These are phyloP conservation scores for Phoxinus phoxinus DNA, from an alignment of 2,113 vertebrate species.

Conservation along the genomic window DNA sequence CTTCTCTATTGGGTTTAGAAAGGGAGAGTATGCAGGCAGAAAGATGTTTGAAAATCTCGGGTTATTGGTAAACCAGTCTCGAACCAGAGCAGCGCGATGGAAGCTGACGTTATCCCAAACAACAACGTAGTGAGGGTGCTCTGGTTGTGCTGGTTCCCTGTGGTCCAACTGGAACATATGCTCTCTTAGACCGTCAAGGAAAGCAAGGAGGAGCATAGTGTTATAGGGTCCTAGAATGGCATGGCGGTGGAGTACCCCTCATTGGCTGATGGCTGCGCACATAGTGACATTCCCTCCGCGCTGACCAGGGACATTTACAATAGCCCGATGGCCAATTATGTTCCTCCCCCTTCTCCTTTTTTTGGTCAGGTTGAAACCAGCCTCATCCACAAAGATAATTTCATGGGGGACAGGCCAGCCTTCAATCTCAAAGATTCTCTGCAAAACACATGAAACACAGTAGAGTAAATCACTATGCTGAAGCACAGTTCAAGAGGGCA, in stretches of 20 bases:
- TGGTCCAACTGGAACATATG: too few relatives aligned
- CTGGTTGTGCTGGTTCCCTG: not conserved
- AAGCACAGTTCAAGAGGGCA: not conserved
- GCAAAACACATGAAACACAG: not conserved
- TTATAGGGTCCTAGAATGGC: not conserved
- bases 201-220: not conserved
- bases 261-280: too few relatives aligned
- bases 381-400: not conserved
- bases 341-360: not conserved
- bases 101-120: not conserved
- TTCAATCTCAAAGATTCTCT: conserved; percentile 1
- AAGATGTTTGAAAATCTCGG: too few relatives aligned
- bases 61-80: not conserved
- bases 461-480: conserved; percentile 3
- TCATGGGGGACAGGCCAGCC: not conserved
- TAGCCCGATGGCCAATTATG: too few relatives aligned
- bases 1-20: too few relatives aligned
- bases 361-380: conserved; percentile 14
- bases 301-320: too few relatives aligned
- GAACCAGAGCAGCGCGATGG: not conserved
- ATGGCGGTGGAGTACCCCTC: not conserved
- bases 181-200: too few relatives aligned
- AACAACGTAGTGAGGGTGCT: not conserved
- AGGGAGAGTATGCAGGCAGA: too few relatives aligned
- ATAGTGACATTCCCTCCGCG: too few relatives aligned